Conservation (phyloP, 2,113 vertebrate genomes). For the Phrynosoma blainvillii region DNA sequence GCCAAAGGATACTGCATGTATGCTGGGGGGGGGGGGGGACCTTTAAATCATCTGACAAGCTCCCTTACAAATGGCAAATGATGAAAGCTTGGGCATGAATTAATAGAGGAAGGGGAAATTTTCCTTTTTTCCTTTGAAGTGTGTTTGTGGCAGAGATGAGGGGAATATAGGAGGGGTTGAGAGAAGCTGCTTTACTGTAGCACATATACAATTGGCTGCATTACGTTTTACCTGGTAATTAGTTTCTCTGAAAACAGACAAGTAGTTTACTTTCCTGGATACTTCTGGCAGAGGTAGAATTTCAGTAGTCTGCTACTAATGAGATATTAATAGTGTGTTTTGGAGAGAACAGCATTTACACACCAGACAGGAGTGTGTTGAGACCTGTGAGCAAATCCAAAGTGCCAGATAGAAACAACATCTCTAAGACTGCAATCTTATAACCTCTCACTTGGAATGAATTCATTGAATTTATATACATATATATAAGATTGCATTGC, state of each 20-base stretch:
- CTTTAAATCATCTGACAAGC: neutral
- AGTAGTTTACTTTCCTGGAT: conserved; percentile 23
- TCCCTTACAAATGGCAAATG: neutral
- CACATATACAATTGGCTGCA: neutral
- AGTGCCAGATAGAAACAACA: neutral
- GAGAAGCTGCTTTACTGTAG: neutral
- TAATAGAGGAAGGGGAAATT: neutral
- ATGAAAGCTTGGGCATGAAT: neutral
- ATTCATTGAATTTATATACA: neutral
- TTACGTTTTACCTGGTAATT: conserved; percentile 4
- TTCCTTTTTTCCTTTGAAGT: neutral
- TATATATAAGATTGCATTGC: neutral
- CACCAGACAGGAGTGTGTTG: neutral
- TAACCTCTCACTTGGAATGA: neutral
- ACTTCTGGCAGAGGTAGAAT: neutral
- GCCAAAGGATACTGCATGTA: neutral
- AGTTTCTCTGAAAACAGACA: neutral
- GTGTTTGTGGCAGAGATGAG: too few species aligned
- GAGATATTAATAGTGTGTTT: neutral
- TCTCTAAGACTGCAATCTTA: neutral
- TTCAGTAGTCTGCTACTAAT: neutral
- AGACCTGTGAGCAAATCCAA: neutral
- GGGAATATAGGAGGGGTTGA: neutral
- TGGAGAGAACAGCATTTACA: neutral
- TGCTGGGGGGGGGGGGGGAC: neutral